Evolutionary conservation across 2,113 vertebrate species (phyloP).

Genomic region (Delphinapterus leucas): DNA sequence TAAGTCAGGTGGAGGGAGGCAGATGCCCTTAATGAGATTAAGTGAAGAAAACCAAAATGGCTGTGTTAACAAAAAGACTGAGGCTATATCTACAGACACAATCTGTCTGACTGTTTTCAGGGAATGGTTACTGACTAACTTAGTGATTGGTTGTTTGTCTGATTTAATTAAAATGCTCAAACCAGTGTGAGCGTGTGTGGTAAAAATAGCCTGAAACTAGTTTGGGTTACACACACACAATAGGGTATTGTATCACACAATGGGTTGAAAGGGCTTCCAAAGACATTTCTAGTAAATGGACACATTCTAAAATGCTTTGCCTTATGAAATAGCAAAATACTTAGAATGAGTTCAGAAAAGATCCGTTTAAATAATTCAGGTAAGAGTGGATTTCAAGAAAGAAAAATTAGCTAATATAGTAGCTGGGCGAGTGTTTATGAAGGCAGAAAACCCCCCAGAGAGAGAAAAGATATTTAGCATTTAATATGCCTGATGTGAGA

Average conservation of each 20-base stretch:
- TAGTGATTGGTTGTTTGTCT: constrained; percentile 54
- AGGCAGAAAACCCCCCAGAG: constrained; percentile 51
- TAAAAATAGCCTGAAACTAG: constrained; percentile 71
- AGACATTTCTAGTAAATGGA: constrained; percentile 37
- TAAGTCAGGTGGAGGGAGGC: constrained; percentile 42
- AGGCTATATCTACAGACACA: constrained; percentile 44
- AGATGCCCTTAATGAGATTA: constrained; percentile 55
- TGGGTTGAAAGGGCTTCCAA: neutral
- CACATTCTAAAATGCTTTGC: constrained; percentile 33
- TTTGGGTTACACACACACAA: constrained; percentile 52
- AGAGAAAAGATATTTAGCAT: constrained; percentile 42
- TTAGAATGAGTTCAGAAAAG: constrained; percentile 7
- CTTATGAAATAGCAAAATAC: constrained; percentile 18
- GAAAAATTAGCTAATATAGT: constrained; percentile 57
- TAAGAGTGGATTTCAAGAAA: constrained; percentile 24
- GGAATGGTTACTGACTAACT: constrained; percentile 51
- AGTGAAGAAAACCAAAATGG: constrained; percentile 54
- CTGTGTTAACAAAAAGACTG: constrained; percentile 61
- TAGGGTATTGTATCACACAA: constrained; percentile 46
- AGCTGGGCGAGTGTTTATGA: constrained; percentile 13
- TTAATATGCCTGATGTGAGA: constrained; percentile 14
- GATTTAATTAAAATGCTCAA: constrained; percentile 73
- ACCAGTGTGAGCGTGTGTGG: constrained; percentile 38
- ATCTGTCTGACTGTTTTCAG: constrained; percentile 48
- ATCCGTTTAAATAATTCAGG: constrained; percentile 56